phyloP scores from a whole-genome alignment of 2,797 vertebrate species.

The Crypturellus tataupa region DNA sequence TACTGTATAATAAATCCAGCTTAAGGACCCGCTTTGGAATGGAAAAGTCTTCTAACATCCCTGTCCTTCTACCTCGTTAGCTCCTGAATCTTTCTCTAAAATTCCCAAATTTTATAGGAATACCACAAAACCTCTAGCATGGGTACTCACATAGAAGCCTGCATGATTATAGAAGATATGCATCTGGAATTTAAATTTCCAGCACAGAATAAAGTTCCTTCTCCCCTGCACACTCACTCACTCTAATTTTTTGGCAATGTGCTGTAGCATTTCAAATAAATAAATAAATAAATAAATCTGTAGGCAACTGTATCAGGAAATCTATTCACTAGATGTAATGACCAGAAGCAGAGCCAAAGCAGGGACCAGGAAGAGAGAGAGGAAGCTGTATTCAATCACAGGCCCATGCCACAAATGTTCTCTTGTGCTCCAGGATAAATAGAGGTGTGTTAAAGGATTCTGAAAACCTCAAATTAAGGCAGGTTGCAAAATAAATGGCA shows the following conservation, averaged over 20 bases:
- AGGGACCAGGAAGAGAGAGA: slow-evolving; percentile 37
- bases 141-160: background rate
- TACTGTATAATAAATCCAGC: background rate
- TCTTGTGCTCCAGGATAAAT: slow-evolving; percentile 75
- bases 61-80: slow-evolving; percentile 16
- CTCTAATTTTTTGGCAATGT: slow-evolving; percentile 42
- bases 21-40: background rate
- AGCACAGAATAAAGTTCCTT: slow-evolving; percentile 26
- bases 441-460: slow-evolving; percentile 69
- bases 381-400: slow-evolving; percentile 64
- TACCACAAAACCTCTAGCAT: background rate
- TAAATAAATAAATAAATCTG: background rate
- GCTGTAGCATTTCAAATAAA: background rate
- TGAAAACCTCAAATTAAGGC: slow-evolving; percentile 71
- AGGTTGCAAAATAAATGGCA: slow-evolving; percentile 75
- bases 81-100: background rate
- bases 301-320: slow-evolving; percentile 67
- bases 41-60: background rate
- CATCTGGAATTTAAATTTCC: slow-evolving; percentile 74
- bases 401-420: slow-evolving; percentile 61
- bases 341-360: slow-evolving; percentile 44
- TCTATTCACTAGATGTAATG: slow-evolving; percentile 65
- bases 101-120: background rate
- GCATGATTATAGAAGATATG: background rate
- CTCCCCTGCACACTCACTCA: slow-evolving; percentile 40